Conservation (phyloP, 2,797 vertebrate genomes). For the Protonibea diacanthus region DNA sequence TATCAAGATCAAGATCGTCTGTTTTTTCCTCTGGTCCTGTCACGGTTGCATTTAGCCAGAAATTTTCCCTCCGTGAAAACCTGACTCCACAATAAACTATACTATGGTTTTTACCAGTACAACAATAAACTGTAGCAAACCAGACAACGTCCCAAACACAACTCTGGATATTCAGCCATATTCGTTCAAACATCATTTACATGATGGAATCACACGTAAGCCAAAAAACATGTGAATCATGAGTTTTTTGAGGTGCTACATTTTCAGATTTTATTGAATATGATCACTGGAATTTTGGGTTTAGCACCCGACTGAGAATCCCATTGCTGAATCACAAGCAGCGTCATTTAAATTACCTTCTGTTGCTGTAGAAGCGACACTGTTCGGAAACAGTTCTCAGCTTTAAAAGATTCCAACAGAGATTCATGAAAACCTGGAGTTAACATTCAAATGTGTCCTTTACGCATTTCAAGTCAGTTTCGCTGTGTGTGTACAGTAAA, state of each 20-base stretch:
- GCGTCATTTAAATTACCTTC: neutral
- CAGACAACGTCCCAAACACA: neutral
- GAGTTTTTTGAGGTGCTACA: no score
- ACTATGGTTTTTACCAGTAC: neutral
- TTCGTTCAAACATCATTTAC: neutral
- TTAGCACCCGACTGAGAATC: no score
- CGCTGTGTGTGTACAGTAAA: constrained; percentile 32
- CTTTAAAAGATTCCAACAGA: neutral
- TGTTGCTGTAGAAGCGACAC: neutral
- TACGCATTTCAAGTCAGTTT: neutral
- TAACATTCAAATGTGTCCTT: neutral
- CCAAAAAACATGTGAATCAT: no score
- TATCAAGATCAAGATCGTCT: neutral
- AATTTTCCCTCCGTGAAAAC: neutral
- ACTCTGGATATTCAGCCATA: neutral
- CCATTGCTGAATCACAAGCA: no score
- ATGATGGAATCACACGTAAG: neutral
- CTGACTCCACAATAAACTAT: neutral
- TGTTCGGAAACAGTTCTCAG: neutral
- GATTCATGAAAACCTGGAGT: neutral
- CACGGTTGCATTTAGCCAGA: constrained; percentile 28
- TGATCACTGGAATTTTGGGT: no score
- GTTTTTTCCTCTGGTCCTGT: constrained; percentile 34
- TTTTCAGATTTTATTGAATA: no score
- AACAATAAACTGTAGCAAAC: neutral